Base-by-base conservation (phyloP, 2,113 vertebrate species). In the Corythoichthys intestinalis region DNA sequence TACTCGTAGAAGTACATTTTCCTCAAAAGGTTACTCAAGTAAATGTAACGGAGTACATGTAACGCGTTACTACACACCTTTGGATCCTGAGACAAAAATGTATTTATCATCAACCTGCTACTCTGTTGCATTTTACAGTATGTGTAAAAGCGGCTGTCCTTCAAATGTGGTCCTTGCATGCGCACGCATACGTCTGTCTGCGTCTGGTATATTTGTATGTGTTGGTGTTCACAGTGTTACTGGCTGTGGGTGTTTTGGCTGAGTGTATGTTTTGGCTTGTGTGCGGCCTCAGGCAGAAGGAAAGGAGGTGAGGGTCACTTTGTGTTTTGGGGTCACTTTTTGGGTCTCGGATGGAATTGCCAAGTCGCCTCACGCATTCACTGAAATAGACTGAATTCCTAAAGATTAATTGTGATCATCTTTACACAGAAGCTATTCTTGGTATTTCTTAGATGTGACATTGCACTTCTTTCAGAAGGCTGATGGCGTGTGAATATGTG, bases 251-350 rank as follows among this genome's bases (percentile, higher is more conserved):
- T 82, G 84, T 82, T 61, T 77, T 70, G 47, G 54, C 59, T 74
- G 61, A 76, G 77, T 74, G 75, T 85, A 73, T 88, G 85, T 89
- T 85, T 86, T 86, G 77, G 79, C 69, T 78, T 83, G 77, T 81
- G 77, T 76, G 73, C 67, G 57, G 76, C 87, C 87, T 82, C 48
- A 47, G 86, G 89, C 69, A 14, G 28, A 62, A 44, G 71, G 50
- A 53, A 54, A 41, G 9, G 38, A 38, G 63, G 52, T 63, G 47
- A 70, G 70, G 71, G 82, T 71, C 72, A 70, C 56, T 71, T 47
- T 73, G 70, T 89, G 86, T 91, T 91, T 85, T 85, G 88, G 83
- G 86, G 82, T 89, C 85, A 86, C 72, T 68, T 71, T 39, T 65
- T 77, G 72, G 74, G 82, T 84, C 85, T 74, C 14, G 38, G 85